Conservation (phyloP, 2,797 vertebrate species). For the Micromesistius poutassou region DNA sequence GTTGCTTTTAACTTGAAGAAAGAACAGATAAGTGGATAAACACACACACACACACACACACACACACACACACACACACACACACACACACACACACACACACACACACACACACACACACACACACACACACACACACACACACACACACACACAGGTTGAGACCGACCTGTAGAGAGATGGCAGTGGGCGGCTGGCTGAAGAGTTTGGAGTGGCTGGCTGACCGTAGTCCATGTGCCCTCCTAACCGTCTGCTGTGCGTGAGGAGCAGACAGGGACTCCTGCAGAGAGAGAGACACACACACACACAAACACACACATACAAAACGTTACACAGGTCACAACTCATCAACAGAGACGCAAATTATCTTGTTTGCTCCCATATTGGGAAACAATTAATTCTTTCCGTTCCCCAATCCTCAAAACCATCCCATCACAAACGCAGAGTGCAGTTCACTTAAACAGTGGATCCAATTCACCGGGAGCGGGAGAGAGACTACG, state of each 20-base stretch:
- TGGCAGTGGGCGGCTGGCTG: conserved; percentile 65
- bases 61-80: conserved; percentile 30
- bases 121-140: conserved; percentile 12
- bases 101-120: conserved; percentile 11
- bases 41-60: conserved; percentile 29
- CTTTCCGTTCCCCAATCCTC: not conserved
- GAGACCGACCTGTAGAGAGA: conserved; percentile 73
- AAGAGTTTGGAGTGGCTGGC: conserved; percentile 71
- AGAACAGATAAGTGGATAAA: not conserved
- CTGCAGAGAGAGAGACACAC: conserved; percentile 57
- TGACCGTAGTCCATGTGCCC: conserved; percentile 74
- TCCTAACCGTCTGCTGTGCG: conserved; percentile 73
- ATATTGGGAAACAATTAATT: not conserved
- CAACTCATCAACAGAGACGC: not conserved
- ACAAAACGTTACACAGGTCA: not conserved
- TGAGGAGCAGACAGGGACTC: conserved; percentile 69
- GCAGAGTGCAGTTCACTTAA: not conserved
- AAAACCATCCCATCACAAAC: not conserved
- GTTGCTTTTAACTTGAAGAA: too few relatives aligned
- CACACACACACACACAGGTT: conserved; percentile 27
- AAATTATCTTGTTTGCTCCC: not conserved
- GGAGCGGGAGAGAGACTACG: not conserved
- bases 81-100: conserved; percentile 16
- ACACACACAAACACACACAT: conserved; percentile 18
- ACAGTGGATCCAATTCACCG: not conserved